Evolutionary conservation across 1,140 invertebrate species (phyloP).

Genomic region (Sinella curviseta): DNA sequence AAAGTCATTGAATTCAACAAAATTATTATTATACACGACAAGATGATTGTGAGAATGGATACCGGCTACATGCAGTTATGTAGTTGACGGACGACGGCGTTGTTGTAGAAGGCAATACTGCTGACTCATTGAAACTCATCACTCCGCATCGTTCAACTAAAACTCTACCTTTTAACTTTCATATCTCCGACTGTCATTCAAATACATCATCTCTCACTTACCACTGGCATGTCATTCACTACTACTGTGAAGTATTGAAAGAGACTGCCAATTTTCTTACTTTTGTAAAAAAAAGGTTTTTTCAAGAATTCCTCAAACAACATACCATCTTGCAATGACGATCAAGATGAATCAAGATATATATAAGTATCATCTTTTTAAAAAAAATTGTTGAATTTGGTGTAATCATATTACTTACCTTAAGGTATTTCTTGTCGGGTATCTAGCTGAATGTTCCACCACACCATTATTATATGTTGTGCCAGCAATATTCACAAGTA

Average conservation of each 20-base stretch:
- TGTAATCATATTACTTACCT: too few relatives aligned
- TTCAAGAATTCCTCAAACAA: constrained; percentile 13
- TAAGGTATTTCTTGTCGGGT: too few relatives aligned
- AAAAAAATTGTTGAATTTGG: not conserved
- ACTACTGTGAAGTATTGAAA: constrained; percentile 1
- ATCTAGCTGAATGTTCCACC: too few relatives aligned
- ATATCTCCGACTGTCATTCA: constrained; percentile 25
- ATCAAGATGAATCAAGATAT: not conserved
- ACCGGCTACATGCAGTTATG: not conserved
- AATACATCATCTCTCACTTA: not conserved
- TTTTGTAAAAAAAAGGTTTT: constrained; percentile 11
- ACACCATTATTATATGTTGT: not conserved
- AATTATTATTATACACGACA: not conserved
- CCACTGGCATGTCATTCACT: constrained; percentile 7
- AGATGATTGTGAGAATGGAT: not conserved
- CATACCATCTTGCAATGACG: not conserved
- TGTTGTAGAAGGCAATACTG: not conserved
- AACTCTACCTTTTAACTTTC: constrained; percentile 26
- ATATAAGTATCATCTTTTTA: not conserved
- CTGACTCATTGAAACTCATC: constrained; percentile 27
- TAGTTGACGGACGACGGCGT: constrained; percentile 2
- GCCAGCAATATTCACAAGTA: not conserved
- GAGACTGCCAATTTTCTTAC: constrained; percentile 24
- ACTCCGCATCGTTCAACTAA: constrained; percentile 2
- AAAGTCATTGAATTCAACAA: not conserved